Percentiles rank a stretch among this genome's conserved stretches.
These are phyloP conservation scores for Mastomys natalensis DNA, from an alignment of 2,113 vertebrate genomes.

Conservation along the genomic window DNA sequence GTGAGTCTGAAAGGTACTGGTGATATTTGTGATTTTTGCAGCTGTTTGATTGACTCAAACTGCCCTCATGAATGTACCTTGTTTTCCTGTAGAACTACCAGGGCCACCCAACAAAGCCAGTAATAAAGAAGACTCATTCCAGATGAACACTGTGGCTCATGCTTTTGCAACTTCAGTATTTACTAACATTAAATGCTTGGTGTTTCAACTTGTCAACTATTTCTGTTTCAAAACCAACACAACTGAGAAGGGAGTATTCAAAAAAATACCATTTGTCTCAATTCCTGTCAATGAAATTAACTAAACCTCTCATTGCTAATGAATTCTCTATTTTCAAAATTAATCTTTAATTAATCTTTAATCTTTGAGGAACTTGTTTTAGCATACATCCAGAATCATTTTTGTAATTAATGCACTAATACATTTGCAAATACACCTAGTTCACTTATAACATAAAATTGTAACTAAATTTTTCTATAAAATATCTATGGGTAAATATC, in stretches of 20 bases:
- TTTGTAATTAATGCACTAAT: constrained; percentile 36
- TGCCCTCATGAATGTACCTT: background rate
- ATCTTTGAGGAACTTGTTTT: constrained; percentile 49
- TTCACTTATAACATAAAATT: constrained; percentile 30
- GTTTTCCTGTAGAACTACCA: background rate
- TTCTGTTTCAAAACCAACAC: constrained; percentile 22
- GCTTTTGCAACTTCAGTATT: constrained; percentile 16
- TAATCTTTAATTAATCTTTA: background rate
- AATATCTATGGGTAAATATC: background rate
- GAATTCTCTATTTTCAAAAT: constrained; percentile 50
- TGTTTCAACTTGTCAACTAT: constrained; percentile 11
- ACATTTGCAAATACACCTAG: background rate
- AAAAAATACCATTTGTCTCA: constrained; percentile 40
- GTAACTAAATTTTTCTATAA: constrained; percentile 39
- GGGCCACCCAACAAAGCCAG: constrained; percentile 3
- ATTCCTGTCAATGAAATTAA: constrained; percentile 46
- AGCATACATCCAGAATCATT: background rate
- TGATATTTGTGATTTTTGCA: constrained; percentile 49
- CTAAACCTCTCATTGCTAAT: constrained; percentile 38
- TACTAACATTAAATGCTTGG: constrained; percentile 22
- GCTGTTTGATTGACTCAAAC: background rate
- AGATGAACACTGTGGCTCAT: background rate
- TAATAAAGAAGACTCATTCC: constrained; percentile 37
- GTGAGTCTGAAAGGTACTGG: background rate
- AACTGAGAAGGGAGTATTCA: background rate